Evolutionary conservation across 2,888 invertebrate species (phyloP).

Genomic region (Noctua fimbriata): DNA sequence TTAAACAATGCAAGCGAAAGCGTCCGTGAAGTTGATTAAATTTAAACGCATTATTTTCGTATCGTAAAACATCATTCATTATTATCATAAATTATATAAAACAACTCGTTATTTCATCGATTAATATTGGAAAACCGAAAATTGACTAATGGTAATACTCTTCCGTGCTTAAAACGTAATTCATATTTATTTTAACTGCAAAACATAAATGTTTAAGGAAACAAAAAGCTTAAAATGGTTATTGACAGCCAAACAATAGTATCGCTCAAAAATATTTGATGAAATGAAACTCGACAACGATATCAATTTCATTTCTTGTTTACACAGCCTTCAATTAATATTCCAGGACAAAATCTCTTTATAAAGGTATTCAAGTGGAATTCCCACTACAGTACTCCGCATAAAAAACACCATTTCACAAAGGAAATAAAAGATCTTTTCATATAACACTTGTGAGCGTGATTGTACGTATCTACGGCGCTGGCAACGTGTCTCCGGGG

Average conservation of each 20-base stretch:
- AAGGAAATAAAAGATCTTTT: conserved; percentile 68
- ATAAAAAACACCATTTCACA: conserved; percentile 63
- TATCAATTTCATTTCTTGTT: conserved; percentile 30
- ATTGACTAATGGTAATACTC: conserved; percentile 38
- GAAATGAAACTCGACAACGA: conserved; percentile 15
- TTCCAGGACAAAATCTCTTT: conserved; percentile 31
- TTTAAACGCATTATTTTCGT: conserved; percentile 27
- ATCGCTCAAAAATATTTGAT: conserved; percentile 13
- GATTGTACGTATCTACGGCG: conserved; percentile 74
- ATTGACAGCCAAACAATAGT: background rate
- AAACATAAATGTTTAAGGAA: conserved; percentile 22
- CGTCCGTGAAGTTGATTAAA: conserved; percentile 32
- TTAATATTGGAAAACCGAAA: conserved; percentile 18
- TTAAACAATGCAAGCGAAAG: conserved; percentile 38
- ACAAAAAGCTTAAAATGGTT: conserved; percentile 13
- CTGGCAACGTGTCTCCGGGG: conserved; percentile 76
- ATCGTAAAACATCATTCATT: conserved; percentile 47
- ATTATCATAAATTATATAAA: conserved; percentile 47
- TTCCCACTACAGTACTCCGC: conserved; percentile 61
- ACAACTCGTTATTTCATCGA: conserved; percentile 18
- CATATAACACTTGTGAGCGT: conserved; percentile 71
- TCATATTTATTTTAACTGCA: conserved; percentile 16
- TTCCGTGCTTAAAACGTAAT: background rate
- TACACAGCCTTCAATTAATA: conserved; percentile 44
- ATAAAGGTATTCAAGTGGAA: conserved; percentile 53